phyloP scores from a whole-genome alignment of 2,888 invertebrate species.

The Xiphydria camelus region DNA sequence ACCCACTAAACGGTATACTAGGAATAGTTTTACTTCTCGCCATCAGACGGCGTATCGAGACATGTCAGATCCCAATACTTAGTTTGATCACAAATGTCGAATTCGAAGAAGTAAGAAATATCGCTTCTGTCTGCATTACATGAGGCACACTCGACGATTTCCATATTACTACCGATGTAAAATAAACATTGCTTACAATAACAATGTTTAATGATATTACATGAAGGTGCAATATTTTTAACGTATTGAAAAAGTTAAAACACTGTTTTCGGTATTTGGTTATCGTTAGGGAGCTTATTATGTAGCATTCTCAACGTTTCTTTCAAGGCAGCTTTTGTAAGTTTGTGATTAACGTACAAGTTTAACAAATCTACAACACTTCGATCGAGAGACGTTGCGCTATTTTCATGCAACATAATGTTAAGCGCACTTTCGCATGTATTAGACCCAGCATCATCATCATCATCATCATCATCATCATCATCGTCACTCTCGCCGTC shows the following conservation, averaged over 20 bases:
- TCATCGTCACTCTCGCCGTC: neutral
- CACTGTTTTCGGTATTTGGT: slow-evolving; percentile 4
- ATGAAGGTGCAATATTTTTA: slow-evolving; percentile 7
- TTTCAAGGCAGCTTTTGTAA: slow-evolving; percentile 4
- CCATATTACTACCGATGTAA: slow-evolving; percentile 5
- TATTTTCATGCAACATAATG: neutral
- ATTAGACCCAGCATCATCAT: neutral
- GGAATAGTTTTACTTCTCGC: too few relatives aligned
- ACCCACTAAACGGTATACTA: too few relatives aligned
- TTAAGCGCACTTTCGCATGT: neutral
- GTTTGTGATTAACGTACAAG: slow-evolving; percentile 1
- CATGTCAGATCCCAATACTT: too few relatives aligned
- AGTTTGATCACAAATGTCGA: slow-evolving; percentile 17
- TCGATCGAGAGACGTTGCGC: neutral
- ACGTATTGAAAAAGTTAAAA: slow-evolving; percentile 1
- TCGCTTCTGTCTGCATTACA: slow-evolving; percentile 11
- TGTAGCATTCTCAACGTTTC: slow-evolving; percentile 1
- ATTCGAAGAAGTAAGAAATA: slow-evolving; percentile 22
- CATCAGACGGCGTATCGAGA: too few relatives aligned
- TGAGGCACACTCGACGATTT: slow-evolving; percentile 8
- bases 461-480: too few relatives aligned
- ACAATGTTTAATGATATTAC: slow-evolving; percentile 12
- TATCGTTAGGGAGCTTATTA: neutral
- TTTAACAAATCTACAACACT: slow-evolving; percentile 2
- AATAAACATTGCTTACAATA: slow-evolving; percentile 15